Evolutionary conservation across 2,113 vertebrate genomes (phyloP), one percentile per base, ranked within the genome.

Genomic region (Ptilonorhynchus violaceus): DNA sequence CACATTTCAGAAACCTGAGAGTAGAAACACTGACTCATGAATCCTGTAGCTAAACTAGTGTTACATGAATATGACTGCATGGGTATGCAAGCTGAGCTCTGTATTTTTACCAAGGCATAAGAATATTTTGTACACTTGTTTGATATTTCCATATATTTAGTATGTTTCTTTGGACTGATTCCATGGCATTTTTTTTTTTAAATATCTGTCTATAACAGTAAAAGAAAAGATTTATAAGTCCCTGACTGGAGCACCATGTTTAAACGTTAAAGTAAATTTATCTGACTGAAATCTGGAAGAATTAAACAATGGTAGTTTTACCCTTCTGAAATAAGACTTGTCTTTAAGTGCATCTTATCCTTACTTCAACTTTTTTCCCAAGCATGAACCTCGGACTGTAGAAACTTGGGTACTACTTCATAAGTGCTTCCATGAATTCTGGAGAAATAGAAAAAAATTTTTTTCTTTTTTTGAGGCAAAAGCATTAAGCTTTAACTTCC

Each of bases 1-100:
- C 93, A 96, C 89, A 35, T 88, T 77, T 76, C 63, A 88, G 78
- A 83, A 96, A 95, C 55, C 69, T 88, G 92, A 80, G 89, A 95
- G 95, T 31, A 85, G 85, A 93, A 96, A 93, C 90, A 96, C 22
- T 95, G 92, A 96, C 67, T 96, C 93, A 95, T 24, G 27, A 73
- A 83, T 96, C 63, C 42, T 55, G 30, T 22, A 94, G 53, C 74
- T 83, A 86, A 63, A 67, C 25, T 62, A 22, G 23, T 44, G 42
- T 66, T 94, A 46, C 3, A 21, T 46, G 44, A 89, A 30, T 73
- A 49, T 2, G 7, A 79, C 63, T 82, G 47, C 46, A 58, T 8
- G 46, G 13, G 10, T 59, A 85, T 4, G 31, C 35, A 82, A 88
- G 50, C 53, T 66, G 46, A 79, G 69, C 42, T 85, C 62, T 31